Base-by-base conservation (phyloP, 2,113 vertebrate species). In the Melanotaenia duboulayi region DNA sequence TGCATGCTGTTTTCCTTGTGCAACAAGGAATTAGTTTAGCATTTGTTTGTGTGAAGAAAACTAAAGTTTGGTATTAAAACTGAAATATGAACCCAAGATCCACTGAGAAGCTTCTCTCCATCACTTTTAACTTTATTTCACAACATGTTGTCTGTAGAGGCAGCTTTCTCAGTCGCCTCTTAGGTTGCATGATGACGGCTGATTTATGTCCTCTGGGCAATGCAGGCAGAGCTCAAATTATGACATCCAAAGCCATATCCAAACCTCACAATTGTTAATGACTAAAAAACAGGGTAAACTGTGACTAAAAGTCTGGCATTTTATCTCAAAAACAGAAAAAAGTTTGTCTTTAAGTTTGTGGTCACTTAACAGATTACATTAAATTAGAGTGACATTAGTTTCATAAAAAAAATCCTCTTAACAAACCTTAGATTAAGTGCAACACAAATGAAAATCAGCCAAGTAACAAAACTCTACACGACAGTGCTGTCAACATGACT, bases 401-500 rank as follows among this genome's bases (percentile, higher is more conserved):
- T 48, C 5, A 1, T 48, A 10, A 48, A 48, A 32, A 37, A 48
- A 32, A 46, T 7, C 11, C 35, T 65, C 13, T 6, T n/a, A 40
- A 3, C 65, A 28, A 7, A 44, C 17, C 32, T 35, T 9, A 35
- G 8, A 35, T 35, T 7, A 35, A 9, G 5, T 62, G 70, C 20
- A 54, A 57, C 10, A 8, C 16, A 54, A 55, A 58, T 65, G 58
- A 68, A 54, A 23, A 58, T 62, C 32, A 11, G 46, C 71, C 69
- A 72, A 70, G 28, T 56, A 19, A 71, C 20, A 37, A 62, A 80
- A 54, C 52, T 64, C 51, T 11, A 57, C 73, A 73, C 72, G 85
- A 55, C 49, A 23, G 59, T 8, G 51, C 74, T 76, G 74, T 85
- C 67, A 78, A 57, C 37, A 52, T 52, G 60, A 86, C 78, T 54